Base-by-base conservation (phyloP, 2,797 vertebrate genomes). In the Chromis chromis region DNA sequence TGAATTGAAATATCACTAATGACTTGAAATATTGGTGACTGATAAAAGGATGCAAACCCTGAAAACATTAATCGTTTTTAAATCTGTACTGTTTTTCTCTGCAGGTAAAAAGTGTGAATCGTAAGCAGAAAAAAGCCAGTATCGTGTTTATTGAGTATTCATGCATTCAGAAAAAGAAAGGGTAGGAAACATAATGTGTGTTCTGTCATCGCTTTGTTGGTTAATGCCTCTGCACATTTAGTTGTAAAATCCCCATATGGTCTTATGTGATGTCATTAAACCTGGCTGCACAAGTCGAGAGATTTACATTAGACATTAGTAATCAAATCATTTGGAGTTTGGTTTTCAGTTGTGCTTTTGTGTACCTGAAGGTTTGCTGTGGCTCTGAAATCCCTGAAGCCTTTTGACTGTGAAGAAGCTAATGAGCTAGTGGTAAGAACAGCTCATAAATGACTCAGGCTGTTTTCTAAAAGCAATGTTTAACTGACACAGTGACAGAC, bases 351-450 rank as follows among this genome's bases (percentile, higher is more conserved):
- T 50, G 3, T 19, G 6, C n/a, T 17, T 73, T 80, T 61, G 28
- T 46, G 52, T 84, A 42, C 16, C 49, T 83, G 0, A 61, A 99
- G 98, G 21, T 93, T 97, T 65, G 88, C 88, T 3, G 95, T 97
- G 24, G 49, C 93, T 68, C 81, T 98, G 61, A 95, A 89, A 92
- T 94, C 72, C 4, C 79, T 99, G 73, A 99, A 98, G 63, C 96
- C 95, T 39, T 97, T 96, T 87, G 96, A 98, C 56, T 97, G 96
- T 85, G 89, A 96, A 78, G 96, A 97, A 68, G 91, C 92, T 53
- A 84, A 94, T 59, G 85, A 92, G 10, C 87, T 98, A 22, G 90
- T 95, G 68, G 98, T 99, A 91, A 94, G 96, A 91, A 31, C 19
- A 12, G 1, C 28, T 65, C 11, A 46, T 44, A 25, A 53, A 40